Evolutionary conservation across 1,140 invertebrate genomes (phyloP).

Genomic region (Hylyphantes graminicola): DNA sequence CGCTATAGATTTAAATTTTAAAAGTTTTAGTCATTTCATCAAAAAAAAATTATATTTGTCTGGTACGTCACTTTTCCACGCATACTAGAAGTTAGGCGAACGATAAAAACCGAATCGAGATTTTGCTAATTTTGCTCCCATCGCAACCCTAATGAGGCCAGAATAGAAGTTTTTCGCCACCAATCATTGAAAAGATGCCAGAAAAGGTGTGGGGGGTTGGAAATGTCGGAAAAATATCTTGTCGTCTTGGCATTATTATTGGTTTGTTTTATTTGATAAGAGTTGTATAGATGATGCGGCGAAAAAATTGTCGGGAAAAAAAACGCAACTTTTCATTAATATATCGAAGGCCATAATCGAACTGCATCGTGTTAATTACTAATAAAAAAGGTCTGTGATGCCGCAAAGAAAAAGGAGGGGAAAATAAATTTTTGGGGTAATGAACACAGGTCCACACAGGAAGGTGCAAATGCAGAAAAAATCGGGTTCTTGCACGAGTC

Average conservation of each 20-base stretch:
- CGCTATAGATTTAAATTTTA: too few species aligned
- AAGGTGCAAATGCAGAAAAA: slow-evolving; percentile 9
- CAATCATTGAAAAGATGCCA: slow-evolving; percentile 45
- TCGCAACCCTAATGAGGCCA: slow-evolving; percentile 36
- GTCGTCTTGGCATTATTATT: slow-evolving; percentile 57
- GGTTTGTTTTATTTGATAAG: slow-evolving; percentile 60
- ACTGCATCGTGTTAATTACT: slow-evolving; percentile 52
- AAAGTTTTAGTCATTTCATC: too few species aligned
- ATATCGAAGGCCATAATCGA: slow-evolving; percentile 27
- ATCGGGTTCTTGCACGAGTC: slow-evolving; percentile 8
- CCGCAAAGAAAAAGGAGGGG: slow-evolving; percentile 10
- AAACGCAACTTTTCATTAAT: slow-evolving; percentile 2
- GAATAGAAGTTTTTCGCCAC: background rate
- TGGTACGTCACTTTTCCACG: background rate
- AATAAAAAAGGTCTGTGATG: slow-evolving; percentile 51
- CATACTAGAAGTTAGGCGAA: too few species aligned
- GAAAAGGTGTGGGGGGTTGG: background rate
- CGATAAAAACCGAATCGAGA: slow-evolving; percentile 45
- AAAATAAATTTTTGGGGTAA: background rate
- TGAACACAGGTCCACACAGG: slow-evolving; percentile 2
- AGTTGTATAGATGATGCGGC: slow-evolving; percentile 20
- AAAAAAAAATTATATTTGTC: too few species aligned
- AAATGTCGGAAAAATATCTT: slow-evolving; percentile 21
- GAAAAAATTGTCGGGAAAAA: slow-evolving; percentile 13
- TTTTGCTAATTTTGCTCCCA: slow-evolving; percentile 46